Evolutionary conservation across 2,113 vertebrate species (phyloP).

Genomic region (Cyprinodon variegatus): DNA sequence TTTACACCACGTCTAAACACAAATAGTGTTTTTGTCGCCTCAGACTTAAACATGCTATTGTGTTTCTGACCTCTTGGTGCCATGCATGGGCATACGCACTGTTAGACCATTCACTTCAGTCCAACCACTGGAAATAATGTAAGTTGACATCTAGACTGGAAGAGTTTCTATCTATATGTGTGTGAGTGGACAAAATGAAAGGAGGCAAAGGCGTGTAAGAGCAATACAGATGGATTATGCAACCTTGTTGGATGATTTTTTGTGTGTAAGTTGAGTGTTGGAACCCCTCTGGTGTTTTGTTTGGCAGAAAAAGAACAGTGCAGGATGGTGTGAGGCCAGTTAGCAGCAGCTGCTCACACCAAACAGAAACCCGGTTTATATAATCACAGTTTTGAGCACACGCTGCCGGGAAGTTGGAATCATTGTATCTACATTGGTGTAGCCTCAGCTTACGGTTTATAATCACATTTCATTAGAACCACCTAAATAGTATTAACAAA

Average conservation of each 20-base stretch:
- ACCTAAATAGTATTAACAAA: neutral
- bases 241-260: conserved; percentile 37
- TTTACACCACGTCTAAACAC: neutral
- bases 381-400: conserved; percentile 43
- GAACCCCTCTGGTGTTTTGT: conserved; percentile 28
- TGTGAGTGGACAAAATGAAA: conserved; percentile 8
- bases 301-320: conserved; percentile 24
- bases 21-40: neutral
- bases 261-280: conserved; percentile 24
- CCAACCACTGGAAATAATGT: conserved; percentile 35
- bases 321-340: conserved; percentile 42
- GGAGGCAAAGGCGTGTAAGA: conserved; percentile 13
- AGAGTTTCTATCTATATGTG: conserved; percentile 12
- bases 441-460: neutral
- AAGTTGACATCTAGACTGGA: conserved; percentile 31
- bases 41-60: neutral
- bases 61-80: conserved; percentile 13
- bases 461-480: neutral
- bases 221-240: conserved; percentile 21
- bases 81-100: neutral
- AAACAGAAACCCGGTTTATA: conserved; percentile 43
- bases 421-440: neutral
- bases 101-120: conserved; percentile 33
- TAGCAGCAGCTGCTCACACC: conserved; percentile 50
- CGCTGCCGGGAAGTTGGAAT: neutral